These are phyloP conservation scores for Rhizomys pruinosus DNA, from an alignment of 2,113 vertebrate genomes.

Conservation along the genomic window DNA sequence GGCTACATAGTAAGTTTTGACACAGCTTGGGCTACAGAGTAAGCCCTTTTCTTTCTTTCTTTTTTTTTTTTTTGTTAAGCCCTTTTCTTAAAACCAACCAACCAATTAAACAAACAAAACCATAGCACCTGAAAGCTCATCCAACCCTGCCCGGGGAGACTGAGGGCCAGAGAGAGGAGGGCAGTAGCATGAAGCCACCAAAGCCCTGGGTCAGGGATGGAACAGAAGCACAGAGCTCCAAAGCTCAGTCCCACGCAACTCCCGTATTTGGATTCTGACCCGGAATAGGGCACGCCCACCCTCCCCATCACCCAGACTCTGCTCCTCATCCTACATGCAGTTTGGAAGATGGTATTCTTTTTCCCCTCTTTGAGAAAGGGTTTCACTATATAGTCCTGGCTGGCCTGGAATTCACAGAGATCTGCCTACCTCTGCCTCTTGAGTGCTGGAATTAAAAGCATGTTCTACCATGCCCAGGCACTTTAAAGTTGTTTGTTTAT, in stretches of 20 bases:
- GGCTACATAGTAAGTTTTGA: neutral
- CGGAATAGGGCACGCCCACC: neutral
- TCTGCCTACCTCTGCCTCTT: too few relatives aligned
- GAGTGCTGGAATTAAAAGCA: too few relatives aligned
- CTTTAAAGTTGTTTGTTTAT: too few relatives aligned
- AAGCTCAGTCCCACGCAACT: neutral
- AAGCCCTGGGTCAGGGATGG: neutral
- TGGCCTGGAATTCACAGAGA: too few relatives aligned
- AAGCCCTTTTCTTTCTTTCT: too few relatives aligned
- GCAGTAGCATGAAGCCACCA: neutral
- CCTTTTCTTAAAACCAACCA: neutral
- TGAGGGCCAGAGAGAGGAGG: neutral
- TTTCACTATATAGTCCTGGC: too few relatives aligned
- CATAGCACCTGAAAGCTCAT: neutral
- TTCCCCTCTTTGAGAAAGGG: too few relatives aligned
- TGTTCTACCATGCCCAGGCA: too few relatives aligned
- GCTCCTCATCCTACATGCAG: neutral
- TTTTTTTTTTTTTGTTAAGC: too few relatives aligned
- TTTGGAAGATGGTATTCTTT: neutral
- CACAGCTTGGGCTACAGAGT: too few relatives aligned
- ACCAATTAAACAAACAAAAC: constrained; percentile 2
- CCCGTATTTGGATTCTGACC: neutral
- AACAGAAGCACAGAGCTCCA: neutral
- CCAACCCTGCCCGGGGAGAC: neutral
- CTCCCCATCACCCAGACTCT: neutral